Conservation (phyloP, 2,888 invertebrate genomes). For the Bhutanitis thaidina region DNA sequence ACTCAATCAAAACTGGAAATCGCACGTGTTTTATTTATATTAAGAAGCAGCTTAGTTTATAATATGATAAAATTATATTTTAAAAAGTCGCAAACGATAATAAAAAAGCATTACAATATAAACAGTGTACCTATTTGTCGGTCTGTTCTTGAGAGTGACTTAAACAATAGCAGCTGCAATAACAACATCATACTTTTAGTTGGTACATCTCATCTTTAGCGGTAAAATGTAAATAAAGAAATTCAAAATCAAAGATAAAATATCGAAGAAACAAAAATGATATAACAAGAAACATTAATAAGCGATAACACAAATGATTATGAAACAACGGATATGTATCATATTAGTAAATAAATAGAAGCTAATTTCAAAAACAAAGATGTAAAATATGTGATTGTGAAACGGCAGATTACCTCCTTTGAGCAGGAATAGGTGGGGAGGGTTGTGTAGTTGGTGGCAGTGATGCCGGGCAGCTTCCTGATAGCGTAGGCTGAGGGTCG, state of each 20-base stretch:
- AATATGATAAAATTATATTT: slow-evolving; percentile 13
- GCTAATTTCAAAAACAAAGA: slow-evolving; percentile 4
- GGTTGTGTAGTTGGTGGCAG: slow-evolving; percentile 59
- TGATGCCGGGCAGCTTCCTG: slow-evolving; percentile 70
- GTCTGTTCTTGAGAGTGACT: slow-evolving; percentile 74
- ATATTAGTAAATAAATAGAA: slow-evolving; percentile 7
- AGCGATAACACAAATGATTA: slow-evolving; percentile 16
- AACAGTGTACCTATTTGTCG: slow-evolving; percentile 73
- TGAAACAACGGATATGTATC: slow-evolving; percentile 18
- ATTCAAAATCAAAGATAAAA: not conserved
- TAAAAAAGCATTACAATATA: slow-evolving; percentile 60
- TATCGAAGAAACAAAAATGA: slow-evolving; percentile 15
- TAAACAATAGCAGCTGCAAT: slow-evolving; percentile 79
- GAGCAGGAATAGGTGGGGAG: slow-evolving; percentile 70
- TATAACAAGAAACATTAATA: slow-evolving; percentile 17
- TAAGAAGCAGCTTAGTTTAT: slow-evolving; percentile 4
- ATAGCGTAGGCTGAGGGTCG: slow-evolving; percentile 47
- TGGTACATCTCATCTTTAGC: slow-evolving; percentile 35
- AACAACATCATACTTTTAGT: slow-evolving; percentile 59
- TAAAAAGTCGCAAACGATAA: slow-evolving; percentile 44
- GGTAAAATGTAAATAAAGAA: not conserved
- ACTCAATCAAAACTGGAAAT: not conserved
- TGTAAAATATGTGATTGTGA: not conserved
- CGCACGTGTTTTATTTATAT: not conserved
- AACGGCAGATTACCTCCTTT: slow-evolving; percentile 58